Conservation (phyloP, 1,140 invertebrate species). For the Cotesia vestalis region DNA sequence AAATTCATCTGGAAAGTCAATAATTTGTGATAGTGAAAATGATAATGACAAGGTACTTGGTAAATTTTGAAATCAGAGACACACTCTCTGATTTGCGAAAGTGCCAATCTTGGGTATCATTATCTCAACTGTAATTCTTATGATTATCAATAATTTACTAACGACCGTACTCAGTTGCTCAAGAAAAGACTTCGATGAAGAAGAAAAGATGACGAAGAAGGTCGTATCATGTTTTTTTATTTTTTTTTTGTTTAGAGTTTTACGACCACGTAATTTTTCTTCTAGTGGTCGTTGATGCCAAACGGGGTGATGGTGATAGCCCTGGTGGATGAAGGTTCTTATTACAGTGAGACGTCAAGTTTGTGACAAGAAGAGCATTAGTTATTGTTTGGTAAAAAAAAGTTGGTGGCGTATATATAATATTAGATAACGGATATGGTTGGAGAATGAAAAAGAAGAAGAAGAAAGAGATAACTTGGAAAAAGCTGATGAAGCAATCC, state of each 20-base stretch:
- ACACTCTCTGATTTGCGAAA: conserved; percentile 21
- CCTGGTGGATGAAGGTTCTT: neutral
- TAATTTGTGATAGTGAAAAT: conserved; percentile 36
- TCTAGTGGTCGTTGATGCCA: neutral
- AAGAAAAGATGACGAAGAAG: neutral
- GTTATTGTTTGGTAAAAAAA: conserved; percentile 7
- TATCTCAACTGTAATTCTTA: conserved; percentile 29
- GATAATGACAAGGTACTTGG: conserved; percentile 30
- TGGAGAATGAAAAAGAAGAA: neutral
- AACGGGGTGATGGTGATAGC: neutral
- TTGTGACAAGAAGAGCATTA: conserved; percentile 12
- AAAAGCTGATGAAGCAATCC: conserved; percentile 36
- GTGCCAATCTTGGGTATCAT: conserved; percentile 31
- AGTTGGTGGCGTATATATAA: neutral
- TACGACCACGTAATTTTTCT: conserved; percentile 11
- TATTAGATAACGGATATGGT: too few relatives aligned
- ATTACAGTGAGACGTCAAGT: conserved; percentile 6
- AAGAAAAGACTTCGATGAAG: too few relatives aligned
- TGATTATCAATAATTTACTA: conserved; percentile 32
- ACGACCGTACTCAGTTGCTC: neutral
- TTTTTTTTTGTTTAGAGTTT: neutral
- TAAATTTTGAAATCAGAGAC: conserved; percentile 19
- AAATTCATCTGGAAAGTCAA: conserved; percentile 29
- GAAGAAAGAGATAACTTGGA: conserved; percentile 28
- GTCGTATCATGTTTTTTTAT: neutral